Conservation (phyloP, 37 sponge, comb jelly and placozoan genomes). For the Axinella damicornis region DNA sequence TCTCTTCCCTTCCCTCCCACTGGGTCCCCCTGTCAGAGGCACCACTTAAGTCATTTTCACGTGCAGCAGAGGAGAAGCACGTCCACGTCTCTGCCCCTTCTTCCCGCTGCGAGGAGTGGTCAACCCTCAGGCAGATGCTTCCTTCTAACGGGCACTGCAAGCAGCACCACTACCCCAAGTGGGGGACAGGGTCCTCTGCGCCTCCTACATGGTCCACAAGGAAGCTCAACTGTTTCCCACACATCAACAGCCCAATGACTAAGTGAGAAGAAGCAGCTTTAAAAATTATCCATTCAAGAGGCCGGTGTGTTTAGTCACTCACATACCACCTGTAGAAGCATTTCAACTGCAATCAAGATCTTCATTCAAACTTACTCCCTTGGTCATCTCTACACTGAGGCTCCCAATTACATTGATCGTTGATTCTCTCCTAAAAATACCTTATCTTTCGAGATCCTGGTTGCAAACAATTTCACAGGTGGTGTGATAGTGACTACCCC, state of each 20-base stretch:
- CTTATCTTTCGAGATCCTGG: too few relatives aligned
- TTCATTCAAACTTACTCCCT: too few relatives aligned
- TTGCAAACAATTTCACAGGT: too few relatives aligned
- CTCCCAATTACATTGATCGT: too few relatives aligned
- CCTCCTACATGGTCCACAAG: slow-evolving; percentile 28
- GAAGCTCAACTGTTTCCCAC: slow-evolving; percentile 57
- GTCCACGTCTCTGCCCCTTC: slow-evolving; percentile 37
- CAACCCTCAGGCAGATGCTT: slow-evolving; percentile 85
- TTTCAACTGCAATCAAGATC: too few relatives aligned
- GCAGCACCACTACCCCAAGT: slow-evolving; percentile 66
- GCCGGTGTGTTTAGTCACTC: too few relatives aligned
- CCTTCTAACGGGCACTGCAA: slow-evolving; percentile 78
- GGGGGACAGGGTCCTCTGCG: slow-evolving; percentile 65
- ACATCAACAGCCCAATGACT: slow-evolving; percentile 87
- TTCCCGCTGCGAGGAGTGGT: slow-evolving; percentile 86
- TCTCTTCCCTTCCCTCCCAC: slow-evolving; percentile 26
- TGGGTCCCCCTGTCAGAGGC: slow-evolving; percentile 68
- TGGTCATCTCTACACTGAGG: too few relatives aligned
- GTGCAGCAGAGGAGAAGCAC: slow-evolving; percentile 56
- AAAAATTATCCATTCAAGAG: background rate
- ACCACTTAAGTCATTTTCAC: slow-evolving; percentile 66
- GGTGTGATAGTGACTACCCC: too few relatives aligned
- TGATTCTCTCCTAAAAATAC: too few relatives aligned
- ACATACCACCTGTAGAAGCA: too few relatives aligned
- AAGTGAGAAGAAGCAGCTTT: slow-evolving; percentile 48